A percentile compares a stretch with the other conserved stretches of the same genome.
These are phyloP conservation scores for Diabrotica balteata DNA, from an alignment of 2,888 invertebrate species.

Conservation along the genomic window DNA sequence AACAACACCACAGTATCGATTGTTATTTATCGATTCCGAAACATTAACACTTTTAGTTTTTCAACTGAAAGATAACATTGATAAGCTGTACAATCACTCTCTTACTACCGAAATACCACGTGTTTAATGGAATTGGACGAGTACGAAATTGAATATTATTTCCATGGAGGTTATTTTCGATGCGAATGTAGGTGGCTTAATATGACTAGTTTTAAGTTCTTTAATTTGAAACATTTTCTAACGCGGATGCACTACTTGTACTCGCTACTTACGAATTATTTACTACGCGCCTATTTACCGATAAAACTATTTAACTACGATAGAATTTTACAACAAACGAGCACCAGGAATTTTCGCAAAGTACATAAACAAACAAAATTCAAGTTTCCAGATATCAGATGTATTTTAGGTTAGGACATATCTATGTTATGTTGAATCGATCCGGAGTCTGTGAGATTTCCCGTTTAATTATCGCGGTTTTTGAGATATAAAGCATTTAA, in stretches of 20 bases:
- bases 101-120: neutral
- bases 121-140: neutral
- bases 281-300: too few relatives aligned
- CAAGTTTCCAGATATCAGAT: neutral
- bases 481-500: neutral
- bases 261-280: neutral
- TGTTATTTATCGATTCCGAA: constrained; percentile 47
- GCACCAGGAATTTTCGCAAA: too few relatives aligned
- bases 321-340: too few relatives aligned
- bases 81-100: constrained; percentile 16
- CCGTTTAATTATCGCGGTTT: neutral
- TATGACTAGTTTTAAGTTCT: neutral
- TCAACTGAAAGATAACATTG: constrained; percentile 17
- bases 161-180: constrained; percentile 6
- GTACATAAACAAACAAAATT: too few relatives aligned
- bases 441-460: neutral
- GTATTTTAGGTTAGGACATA: constrained; percentile 10
- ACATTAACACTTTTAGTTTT: constrained; percentile 24
- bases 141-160: neutral
- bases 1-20: constrained; percentile 41
- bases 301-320: too few relatives aligned
- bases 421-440: neutral
- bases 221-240: neutral
- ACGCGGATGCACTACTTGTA: neutral
- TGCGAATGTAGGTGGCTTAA: constrained; percentile 6